Evolutionary conservation across 2,797 vertebrate genomes (phyloP).

Genomic region (Centropyge bicolor): DNA sequence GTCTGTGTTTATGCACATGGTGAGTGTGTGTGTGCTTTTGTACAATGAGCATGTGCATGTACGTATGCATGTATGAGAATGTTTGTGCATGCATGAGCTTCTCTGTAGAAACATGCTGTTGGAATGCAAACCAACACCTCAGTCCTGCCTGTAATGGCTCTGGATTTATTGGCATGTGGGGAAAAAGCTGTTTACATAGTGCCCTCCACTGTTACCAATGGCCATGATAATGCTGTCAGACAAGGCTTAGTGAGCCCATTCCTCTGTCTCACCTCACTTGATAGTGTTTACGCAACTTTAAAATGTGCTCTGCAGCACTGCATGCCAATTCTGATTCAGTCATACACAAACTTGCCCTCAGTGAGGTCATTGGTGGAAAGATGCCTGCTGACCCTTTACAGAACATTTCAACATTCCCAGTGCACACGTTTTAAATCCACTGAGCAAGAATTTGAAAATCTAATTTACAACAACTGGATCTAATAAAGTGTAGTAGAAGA

Average conservation of each 20-base stretch:
- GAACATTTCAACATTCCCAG: slow-evolving; percentile 50
- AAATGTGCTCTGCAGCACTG: slow-evolving; percentile 37
- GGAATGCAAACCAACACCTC: slow-evolving; percentile 62
- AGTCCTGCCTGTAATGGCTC: slow-evolving; percentile 59
- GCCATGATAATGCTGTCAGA: slow-evolving; percentile 70
- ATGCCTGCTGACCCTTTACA: slow-evolving; percentile 35
- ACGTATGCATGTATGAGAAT: background rate
- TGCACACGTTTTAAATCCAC: slow-evolving; percentile 39
- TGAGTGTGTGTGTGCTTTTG: slow-evolving; percentile 23
- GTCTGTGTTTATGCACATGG: slow-evolving; percentile 31
- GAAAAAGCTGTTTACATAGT: slow-evolving; percentile 73
- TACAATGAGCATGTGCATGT: background rate
- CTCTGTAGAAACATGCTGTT: slow-evolving; percentile 59
- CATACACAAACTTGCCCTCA: slow-evolving; percentile 19
- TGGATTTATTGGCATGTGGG: slow-evolving; percentile 68
- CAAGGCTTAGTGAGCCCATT: slow-evolving; percentile 57
- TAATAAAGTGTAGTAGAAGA: slow-evolving; percentile 68
- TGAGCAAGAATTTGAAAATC: slow-evolving; percentile 60
- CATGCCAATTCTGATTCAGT: slow-evolving; percentile 32
- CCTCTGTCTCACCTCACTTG: slow-evolving; percentile 57
- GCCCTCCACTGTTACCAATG: slow-evolving; percentile 63
- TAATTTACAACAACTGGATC: slow-evolving; percentile 72
- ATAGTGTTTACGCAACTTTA: slow-evolving; percentile 65
- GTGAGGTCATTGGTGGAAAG: slow-evolving; percentile 46
- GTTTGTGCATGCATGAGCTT: slow-evolving; percentile 26